Percentiles rank a stretch among this genome's conserved stretches.
These are phyloP conservation scores for Heptranchias perlo DNA, from an alignment of 2,113 vertebrate species.

Conservation along the genomic window DNA sequence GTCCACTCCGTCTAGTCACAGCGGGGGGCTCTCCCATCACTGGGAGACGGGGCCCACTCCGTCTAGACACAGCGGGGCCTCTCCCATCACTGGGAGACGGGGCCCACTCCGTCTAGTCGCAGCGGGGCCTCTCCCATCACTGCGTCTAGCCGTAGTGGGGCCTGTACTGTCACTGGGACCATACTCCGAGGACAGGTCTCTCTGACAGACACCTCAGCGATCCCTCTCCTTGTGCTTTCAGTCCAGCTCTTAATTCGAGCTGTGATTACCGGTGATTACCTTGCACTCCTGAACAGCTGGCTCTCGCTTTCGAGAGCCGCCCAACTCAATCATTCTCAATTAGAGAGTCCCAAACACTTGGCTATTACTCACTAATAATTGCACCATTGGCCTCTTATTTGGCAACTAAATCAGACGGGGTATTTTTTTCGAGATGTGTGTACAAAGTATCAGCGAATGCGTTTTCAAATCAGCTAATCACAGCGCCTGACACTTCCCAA, in stretches of 20 bases:
- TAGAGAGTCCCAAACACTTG: not conserved
- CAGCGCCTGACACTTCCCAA: not conserved
- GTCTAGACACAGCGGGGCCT: too few species aligned
- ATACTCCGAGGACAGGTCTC: not conserved
- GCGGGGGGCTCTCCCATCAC: not conserved
- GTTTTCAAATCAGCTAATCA: slow-evolving; percentile 4
- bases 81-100: too few species aligned
- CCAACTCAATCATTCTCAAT: slow-evolving; percentile 12
- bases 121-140: too few species aligned
- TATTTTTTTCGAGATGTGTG: not conserved
- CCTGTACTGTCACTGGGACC: not conserved
- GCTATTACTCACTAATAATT: not conserved
- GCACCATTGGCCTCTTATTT: not conserved
- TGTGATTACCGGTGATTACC: not conserved
- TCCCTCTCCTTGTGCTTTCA: not conserved
- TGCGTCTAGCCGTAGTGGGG: too few species aligned
- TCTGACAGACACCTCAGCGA: not conserved
- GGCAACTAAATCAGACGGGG: not conserved
- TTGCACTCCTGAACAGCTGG: not conserved
- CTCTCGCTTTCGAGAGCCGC: not conserved
- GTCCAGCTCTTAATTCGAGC: not conserved
- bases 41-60: not conserved
- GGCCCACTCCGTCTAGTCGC: too few species aligned
- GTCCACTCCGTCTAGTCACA: too few species aligned
- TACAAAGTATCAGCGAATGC: not conserved